Evolutionary conservation across 1,140 invertebrate species (phyloP), one percentile per base, ranked within the genome.

Genomic region (Parapsyche elsis): DNA sequence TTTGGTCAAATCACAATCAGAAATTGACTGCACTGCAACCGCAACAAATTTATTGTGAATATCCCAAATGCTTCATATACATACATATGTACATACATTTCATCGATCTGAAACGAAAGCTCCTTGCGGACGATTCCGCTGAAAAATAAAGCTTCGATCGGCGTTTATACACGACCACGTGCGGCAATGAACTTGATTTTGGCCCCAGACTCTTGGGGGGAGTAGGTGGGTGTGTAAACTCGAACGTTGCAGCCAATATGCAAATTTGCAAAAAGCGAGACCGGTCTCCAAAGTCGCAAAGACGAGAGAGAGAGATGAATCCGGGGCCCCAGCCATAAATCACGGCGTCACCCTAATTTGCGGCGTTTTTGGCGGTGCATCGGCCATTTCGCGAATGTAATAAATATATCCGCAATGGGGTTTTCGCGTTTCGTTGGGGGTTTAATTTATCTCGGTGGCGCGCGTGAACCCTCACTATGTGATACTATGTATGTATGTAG

Each of bases 291-390:
- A n/a, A n/a, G 30, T 38, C 2, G 1, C 30, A 7, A 7, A 38
- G 30, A 38, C 30, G 30, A 38, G 30, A 38, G 30, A 38, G 30
- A 38, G 30, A 38, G 30, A 38, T 7, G 30, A 38, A 57, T 16
- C 71, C 16, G n/a, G n/a, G n/a, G 9, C 0, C 5, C 21, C 21
- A 38, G 0, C 70, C 75, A 81, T 81, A 81, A 81, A 81, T 81
- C 80, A 81, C 76, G 70, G 9, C 45, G 75, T 1, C 44, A 67
- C 64, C 49, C 80, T 81, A 81, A 81, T 81, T 81, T 81, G 75
- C 76, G 46, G 75, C 64, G 14, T 78, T 77, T 77, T 74, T 24
- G 46, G 24, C 64, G 64, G 24, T 67, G 64, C 64, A 67, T 26
- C 79, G 71, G 14, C 67, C 21, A 24, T 71, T 71, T 71, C 57